phyloP scores from a whole-genome alignment of 2,888 invertebrate genomes.

The Dyspetes luteomarginatus region DNA sequence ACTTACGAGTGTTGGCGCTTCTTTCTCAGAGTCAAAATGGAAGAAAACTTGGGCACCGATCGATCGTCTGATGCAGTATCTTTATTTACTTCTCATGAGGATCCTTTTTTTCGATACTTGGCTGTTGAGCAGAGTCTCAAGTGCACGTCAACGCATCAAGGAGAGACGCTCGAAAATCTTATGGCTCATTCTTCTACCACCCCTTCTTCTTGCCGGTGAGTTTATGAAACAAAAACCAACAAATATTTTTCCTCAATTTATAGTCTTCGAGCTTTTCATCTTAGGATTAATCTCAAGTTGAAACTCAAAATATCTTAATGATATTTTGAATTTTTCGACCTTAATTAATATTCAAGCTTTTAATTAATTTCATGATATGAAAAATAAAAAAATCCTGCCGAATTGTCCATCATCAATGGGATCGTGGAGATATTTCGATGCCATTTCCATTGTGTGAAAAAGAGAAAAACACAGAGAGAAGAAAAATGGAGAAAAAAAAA shows the following conservation, averaged over 20 bases:
- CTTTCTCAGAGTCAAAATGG: slow-evolving; percentile 77
- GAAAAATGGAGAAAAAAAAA: background rate
- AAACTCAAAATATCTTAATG: too few species aligned
- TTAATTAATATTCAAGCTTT: too few species aligned
- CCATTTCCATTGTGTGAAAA: slow-evolving; percentile 1
- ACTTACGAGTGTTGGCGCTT: too few species aligned
- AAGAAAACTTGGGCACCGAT: slow-evolving; percentile 70
- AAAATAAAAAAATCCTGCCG: slow-evolving; percentile 3
- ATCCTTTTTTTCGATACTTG: slow-evolving; percentile 79
- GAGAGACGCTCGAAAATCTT: slow-evolving; percentile 74
- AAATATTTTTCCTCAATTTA: background rate
- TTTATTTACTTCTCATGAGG: slow-evolving; percentile 77
- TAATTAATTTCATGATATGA: background rate
- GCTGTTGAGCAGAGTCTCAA: slow-evolving; percentile 77
- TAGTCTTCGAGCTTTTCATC: too few species aligned
- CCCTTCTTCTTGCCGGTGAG: slow-evolving; percentile 86
- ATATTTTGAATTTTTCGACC: too few species aligned
- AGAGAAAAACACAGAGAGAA: too few species aligned
- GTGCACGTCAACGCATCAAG: slow-evolving; percentile 70
- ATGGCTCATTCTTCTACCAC: slow-evolving; percentile 84
- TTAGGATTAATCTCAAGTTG: too few species aligned
- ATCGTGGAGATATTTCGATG: slow-evolving; percentile 17
- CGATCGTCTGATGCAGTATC: slow-evolving; percentile 70
- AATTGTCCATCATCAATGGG: slow-evolving; percentile 13
- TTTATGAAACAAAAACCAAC: slow-evolving; percentile 65